Evolutionary conservation across 1,140 invertebrate species (phyloP).

Genomic region (Lordiphosa collinella): DNA sequence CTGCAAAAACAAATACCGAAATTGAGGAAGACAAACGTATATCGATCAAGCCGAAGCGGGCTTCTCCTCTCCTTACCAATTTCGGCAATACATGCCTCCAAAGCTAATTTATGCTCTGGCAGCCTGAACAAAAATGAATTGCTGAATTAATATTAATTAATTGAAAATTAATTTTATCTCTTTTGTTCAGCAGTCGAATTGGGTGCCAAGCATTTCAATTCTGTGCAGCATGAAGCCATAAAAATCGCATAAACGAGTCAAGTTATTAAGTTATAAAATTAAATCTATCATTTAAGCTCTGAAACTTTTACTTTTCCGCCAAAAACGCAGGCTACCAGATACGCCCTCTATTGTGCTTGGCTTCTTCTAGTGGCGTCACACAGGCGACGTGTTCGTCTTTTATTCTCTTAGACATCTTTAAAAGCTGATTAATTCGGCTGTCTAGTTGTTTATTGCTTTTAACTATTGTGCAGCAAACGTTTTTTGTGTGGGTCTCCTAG

Average conservation of each 20-base stretch:
- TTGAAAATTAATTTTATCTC: constrained; percentile 37
- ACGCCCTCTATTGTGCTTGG: constrained; percentile 3
- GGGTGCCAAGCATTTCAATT: not conserved
- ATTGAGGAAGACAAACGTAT: constrained; percentile 55
- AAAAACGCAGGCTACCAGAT: constrained; percentile 9
- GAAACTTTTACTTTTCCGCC: constrained; percentile 20
- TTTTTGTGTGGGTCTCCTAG: constrained; percentile 13
- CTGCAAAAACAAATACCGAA: constrained; percentile 28
- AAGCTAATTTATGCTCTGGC: constrained; percentile 28
- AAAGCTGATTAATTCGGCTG: constrained; percentile 42
- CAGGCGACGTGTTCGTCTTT: constrained; percentile 16
- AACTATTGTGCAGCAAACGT: constrained; percentile 28
- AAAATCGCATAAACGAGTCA: constrained; percentile 28
- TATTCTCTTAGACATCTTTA: constrained; percentile 28
- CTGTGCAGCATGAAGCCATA: constrained; percentile 9
- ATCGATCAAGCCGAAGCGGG: constrained; percentile 32
- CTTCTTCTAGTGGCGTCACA: constrained; percentile 5
- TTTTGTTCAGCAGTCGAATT: constrained; percentile 3
- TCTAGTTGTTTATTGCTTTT: constrained; percentile 24
- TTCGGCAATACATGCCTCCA: not conserved
- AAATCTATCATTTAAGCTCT: constrained; percentile 19
- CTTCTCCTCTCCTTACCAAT: not conserved
- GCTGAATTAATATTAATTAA: constrained; percentile 48
- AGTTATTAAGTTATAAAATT: constrained; percentile 41
- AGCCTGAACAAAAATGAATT: constrained; percentile 9